Evolutionary conservation across 2,888 invertebrate genomes (phyloP).

Genomic region (Drosophila flavopinicola): DNA sequence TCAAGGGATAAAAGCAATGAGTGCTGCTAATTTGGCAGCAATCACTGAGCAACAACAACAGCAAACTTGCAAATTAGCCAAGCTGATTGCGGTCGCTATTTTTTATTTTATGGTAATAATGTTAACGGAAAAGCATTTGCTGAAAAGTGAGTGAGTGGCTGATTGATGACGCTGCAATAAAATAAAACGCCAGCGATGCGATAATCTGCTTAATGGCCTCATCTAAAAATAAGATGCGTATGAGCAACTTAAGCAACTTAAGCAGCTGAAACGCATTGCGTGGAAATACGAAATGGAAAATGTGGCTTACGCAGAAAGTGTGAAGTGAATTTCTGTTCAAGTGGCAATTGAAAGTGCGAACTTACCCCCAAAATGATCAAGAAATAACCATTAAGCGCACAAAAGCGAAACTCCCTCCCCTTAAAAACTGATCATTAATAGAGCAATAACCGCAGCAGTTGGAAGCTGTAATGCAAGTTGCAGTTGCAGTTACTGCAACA

Average conservation of each 20-base stretch:
- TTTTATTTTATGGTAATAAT: conserved; percentile 29
- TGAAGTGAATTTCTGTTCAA: conserved; percentile 68
- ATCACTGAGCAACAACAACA: conserved; percentile 1
- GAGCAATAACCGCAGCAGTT: conserved; percentile 40
- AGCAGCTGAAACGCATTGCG: conserved; percentile 54
- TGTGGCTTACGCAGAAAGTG: conserved; percentile 67
- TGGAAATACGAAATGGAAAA: conserved; percentile 51
- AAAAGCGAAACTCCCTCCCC: conserved; percentile 52
- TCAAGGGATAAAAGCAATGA: conserved; percentile 18
- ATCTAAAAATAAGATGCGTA: conserved; percentile 58
- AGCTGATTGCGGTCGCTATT: conserved; percentile 37
- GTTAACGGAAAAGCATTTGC: conserved; percentile 43
- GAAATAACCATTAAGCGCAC: conserved; percentile 63
- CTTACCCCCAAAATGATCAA: conserved; percentile 43
- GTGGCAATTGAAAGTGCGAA: conserved; percentile 59
- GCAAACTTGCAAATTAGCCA: conserved; percentile 61
- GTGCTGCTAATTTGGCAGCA: conserved; percentile 1
- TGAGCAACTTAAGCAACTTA: conserved; percentile 10
- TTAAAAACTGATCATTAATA: conserved; percentile 46
- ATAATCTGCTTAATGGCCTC: conserved; percentile 65
- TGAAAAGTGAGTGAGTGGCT: conserved; percentile 30
- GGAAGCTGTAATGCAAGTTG: background rate
- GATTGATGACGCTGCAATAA: conserved; percentile 73
- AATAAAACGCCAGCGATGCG: conserved; percentile 65
- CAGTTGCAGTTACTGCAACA: conserved; percentile 25